Conservation (phyloP, 2,888 invertebrate species). For the Caradrina kadenii region DNA sequence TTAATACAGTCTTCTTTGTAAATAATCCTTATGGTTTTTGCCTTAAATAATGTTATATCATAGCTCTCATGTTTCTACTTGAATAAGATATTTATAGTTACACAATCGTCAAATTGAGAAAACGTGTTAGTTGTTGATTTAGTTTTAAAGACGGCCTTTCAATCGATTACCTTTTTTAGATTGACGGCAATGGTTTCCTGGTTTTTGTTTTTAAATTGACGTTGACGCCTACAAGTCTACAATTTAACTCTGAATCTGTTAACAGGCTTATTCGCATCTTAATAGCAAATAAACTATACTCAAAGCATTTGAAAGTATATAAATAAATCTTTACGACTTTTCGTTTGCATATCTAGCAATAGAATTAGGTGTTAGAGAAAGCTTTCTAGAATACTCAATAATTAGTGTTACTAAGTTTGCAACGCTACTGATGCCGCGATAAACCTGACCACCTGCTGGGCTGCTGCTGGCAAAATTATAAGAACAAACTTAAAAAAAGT, state of each 20-base stretch:
- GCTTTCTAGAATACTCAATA: slow-evolving; percentile 22
- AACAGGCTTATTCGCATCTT: slow-evolving; percentile 1
- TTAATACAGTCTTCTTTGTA: slow-evolving; percentile 11
- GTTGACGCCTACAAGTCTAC: no score
- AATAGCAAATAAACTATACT: slow-evolving; percentile 15
- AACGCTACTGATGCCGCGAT: no score
- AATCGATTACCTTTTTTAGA: background rate
- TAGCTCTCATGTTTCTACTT: slow-evolving; percentile 6
- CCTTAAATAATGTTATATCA: slow-evolving; percentile 38
- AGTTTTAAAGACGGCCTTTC: background rate
- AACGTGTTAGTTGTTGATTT: slow-evolving; percentile 10
- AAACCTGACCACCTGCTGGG: no score
- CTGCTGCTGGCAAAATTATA: no score
- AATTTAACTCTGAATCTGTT: background rate
- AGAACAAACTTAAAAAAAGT: no score
- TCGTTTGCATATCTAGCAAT: slow-evolving; percentile 37
- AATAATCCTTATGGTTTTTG: slow-evolving; percentile 10
- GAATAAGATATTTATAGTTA: slow-evolving; percentile 19
- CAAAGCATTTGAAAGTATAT: slow-evolving; percentile 41
- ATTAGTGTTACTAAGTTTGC: slow-evolving; percentile 8
- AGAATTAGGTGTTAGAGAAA: slow-evolving; percentile 40
- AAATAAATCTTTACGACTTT: slow-evolving; percentile 32
- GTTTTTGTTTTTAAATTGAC: background rate
- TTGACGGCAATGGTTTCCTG: background rate
- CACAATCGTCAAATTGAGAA: slow-evolving; percentile 13